A percentile compares a stretch with the other conserved stretches of the same genome.
Conservation (phyloP, 2,797 vertebrate genomes). For the Sorex maritimensis region DNA sequence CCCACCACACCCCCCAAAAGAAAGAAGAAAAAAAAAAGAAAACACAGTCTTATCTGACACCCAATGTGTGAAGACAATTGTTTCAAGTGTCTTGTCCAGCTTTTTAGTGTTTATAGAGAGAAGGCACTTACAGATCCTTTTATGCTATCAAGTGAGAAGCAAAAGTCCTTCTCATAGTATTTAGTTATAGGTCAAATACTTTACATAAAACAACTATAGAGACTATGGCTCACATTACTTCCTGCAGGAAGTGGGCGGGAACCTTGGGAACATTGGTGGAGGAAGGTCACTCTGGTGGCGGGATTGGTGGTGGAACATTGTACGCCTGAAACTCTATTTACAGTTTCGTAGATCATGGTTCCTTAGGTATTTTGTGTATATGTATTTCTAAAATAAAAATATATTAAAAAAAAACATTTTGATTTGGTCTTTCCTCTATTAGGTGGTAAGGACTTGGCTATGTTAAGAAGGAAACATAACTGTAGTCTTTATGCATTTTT, state of each 20-base stretch:
- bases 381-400: too few species aligned
- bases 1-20: too few species aligned
- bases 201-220: constrained; percentile 47
- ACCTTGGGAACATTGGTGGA: too few species aligned
- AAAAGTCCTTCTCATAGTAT: constrained; percentile 54
- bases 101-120: constrained; percentile 59
- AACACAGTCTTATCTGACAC: background rate
- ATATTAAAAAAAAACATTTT: too few species aligned
- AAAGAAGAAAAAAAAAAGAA: too few species aligned
- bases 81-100: constrained; percentile 36
- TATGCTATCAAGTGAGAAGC: constrained; percentile 44
- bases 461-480: background rate
- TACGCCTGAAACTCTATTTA: too few species aligned
- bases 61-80: constrained; percentile 37
- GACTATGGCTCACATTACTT: background rate
- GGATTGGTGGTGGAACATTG: too few species aligned
- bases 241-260: background rate
- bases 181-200: constrained; percentile 26
- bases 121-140: constrained; percentile 49
- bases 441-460: constrained; percentile 10
- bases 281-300: too few species aligned
- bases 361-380: too few species aligned
- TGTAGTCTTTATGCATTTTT: constrained; percentile 7
- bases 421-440: constrained; percentile 12
- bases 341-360: too few species aligned